Evolutionary conservation across 2,888 invertebrate species (phyloP), one percentile per base, ranked within the genome.

Genomic region (Orchesellides sinensis): DNA sequence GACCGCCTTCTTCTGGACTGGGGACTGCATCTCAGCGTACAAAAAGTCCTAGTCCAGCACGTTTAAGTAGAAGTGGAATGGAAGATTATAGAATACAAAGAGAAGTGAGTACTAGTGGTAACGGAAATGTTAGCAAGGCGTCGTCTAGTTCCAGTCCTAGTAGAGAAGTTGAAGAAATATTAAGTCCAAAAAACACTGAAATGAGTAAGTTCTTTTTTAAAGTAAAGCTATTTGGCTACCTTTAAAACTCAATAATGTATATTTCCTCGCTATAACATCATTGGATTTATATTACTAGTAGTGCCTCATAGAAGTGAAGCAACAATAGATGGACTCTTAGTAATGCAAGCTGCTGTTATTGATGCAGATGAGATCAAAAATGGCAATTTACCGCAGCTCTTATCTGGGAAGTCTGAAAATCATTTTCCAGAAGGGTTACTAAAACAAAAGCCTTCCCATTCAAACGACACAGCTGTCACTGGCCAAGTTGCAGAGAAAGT

Each of bases 91-190:
- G 72, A 19, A 56, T 72, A n/a, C 70, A 54, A 17, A 19, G 77
- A 40, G 70, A 77, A 65, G 47, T 72, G 8, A 65, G 32, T 54
- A 29, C 83, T 1, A 78, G 63, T 56, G 65, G 78, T 3, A 86
- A 87, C 74, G 85, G 85, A 23, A 84, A 83, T 82, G 45, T 78
- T 23, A 87, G 84, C 21, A 82, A 84, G 45, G 84, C 87, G 0
- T 87, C 87, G 0, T 80, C 83, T 10, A 84, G 84, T n/a, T 88
- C 88, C 23, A 96, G 96, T 90, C 96, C 97, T 4, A 96, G 96
- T 89, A 92, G 96, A 23, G 97, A 97, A 91, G 97, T 97, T 23
- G 94, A 96, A 89, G 95, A 96, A 91, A 97, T 97, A 87, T 92
- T 97, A 90, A 93, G 94, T 4, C 92, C 88, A 2, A 88, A 88